phyloP scores from a whole-genome alignment of 2,888 invertebrate species.

The Chelonus formosanus region DNA sequence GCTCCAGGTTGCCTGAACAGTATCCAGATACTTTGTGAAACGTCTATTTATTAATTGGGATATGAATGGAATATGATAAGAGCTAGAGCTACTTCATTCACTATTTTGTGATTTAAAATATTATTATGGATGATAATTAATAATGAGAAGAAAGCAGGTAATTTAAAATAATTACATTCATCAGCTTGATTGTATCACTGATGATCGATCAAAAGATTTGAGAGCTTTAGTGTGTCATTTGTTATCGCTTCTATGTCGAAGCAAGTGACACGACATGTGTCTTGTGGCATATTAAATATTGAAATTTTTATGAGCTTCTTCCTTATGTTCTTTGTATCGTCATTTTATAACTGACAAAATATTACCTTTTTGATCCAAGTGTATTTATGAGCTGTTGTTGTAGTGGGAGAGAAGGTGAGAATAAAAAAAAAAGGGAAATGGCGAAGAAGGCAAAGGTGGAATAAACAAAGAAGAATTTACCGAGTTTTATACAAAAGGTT shows the following conservation, averaged over 20 bases:
- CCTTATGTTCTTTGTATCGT: slow-evolving; percentile 17
- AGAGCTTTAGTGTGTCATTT: background rate
- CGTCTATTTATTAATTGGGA: slow-evolving; percentile 3
- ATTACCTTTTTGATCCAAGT: slow-evolving; percentile 49
- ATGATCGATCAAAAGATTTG: slow-evolving; percentile 59
- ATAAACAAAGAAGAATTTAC: slow-evolving; percentile 1
- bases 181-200: slow-evolving; percentile 36
- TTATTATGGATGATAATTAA: background rate
- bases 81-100: background rate
- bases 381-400: background rate
- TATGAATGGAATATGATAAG: background rate
- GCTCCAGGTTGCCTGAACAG: slow-evolving; percentile 1
- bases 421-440: slow-evolving; percentile 20
- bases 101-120: background rate
- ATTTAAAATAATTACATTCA: background rate
- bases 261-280: slow-evolving; percentile 22
- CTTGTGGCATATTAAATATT: slow-evolving; percentile 51
- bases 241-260: slow-evolving; percentile 39
- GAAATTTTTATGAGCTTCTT: slow-evolving; percentile 58
- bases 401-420: slow-evolving; percentile 13
- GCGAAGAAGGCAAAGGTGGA: slow-evolving; percentile 7
- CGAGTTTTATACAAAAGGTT: slow-evolving; percentile 14
- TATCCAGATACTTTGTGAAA: slow-evolving; percentile 13
- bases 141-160: too few species aligned
- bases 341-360: slow-evolving; percentile 61